phyloP scores from a whole-genome alignment of 2,113 vertebrate species.

The Drymodes brunneopygia region DNA sequence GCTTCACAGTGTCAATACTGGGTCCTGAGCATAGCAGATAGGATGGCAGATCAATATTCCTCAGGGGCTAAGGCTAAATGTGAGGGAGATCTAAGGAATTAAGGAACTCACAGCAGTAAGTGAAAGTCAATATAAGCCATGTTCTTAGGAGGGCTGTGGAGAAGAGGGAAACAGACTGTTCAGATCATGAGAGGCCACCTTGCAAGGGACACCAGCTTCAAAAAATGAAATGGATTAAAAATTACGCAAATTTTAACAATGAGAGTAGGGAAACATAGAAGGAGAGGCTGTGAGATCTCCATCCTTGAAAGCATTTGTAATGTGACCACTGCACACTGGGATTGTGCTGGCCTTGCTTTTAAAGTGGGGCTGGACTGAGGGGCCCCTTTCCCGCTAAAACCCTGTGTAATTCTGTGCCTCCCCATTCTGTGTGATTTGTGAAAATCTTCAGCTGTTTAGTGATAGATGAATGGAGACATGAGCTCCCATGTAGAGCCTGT shows the following conservation, averaged over 20 bases:
- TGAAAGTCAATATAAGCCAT: neutral
- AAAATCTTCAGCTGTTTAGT: neutral
- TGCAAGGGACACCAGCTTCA: neutral
- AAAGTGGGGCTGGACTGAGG: neutral
- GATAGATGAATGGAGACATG: neutral
- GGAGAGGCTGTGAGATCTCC: neutral
- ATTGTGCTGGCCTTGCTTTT: neutral
- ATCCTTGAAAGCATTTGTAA: neutral
- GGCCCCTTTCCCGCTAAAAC: neutral
- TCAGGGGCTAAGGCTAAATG: neutral
- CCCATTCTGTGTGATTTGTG: neutral
- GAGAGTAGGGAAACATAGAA: neutral
- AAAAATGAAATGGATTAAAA: neutral
- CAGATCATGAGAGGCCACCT: neutral
- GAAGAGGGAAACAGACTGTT: neutral
- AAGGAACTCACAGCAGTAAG: neutral
- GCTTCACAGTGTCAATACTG: neutral
- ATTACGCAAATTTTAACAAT: neutral
- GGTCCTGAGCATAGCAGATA: neutral
- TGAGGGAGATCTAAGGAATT: neutral
- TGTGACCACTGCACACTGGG: rapidly evolving
- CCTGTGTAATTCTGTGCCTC: neutral
- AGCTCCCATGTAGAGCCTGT: neutral
- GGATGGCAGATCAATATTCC: neutral
- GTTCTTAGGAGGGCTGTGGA: neutral